phyloP scores from a whole-genome alignment of 2,888 invertebrate species.

The Eupeodes luniger region DNA sequence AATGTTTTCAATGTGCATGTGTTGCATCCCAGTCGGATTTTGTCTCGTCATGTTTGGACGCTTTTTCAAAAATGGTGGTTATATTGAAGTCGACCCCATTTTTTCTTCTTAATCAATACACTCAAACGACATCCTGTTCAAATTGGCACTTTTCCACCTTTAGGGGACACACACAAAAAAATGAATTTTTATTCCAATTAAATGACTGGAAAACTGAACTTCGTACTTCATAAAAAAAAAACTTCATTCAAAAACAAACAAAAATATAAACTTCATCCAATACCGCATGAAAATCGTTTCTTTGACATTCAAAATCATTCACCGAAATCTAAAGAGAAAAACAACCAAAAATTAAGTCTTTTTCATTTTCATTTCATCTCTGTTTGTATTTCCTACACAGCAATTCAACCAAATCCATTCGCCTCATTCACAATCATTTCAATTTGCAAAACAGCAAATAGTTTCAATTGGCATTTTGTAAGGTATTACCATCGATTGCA shows the following conservation, averaged over 20 bases:
- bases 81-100: too few species aligned
- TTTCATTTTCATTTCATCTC: neutral
- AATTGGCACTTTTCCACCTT: too few species aligned
- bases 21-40: too few species aligned
- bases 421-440: conserved; percentile 28
- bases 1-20: too few species aligned
- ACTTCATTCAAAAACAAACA: neutral
- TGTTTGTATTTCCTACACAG: neutral
- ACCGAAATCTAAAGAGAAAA: neutral
- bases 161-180: too few species aligned
- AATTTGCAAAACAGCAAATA: conserved; percentile 42
- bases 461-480: conserved; percentile 35
- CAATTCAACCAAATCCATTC: conserved; percentile 12
- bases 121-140: too few species aligned
- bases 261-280: neutral
- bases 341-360: neutral
- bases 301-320: neutral
- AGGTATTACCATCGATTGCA: conserved; percentile 35
- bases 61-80: too few species aligned
- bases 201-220: too few species aligned
- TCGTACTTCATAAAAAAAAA: neutral
- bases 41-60: too few species aligned
- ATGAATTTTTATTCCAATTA: too few species aligned
- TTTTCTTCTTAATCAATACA: too few species aligned
- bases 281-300: neutral